Base-by-base conservation (phyloP, 2,888 invertebrate species). In the Sphaerophoria taeniata region DNA sequence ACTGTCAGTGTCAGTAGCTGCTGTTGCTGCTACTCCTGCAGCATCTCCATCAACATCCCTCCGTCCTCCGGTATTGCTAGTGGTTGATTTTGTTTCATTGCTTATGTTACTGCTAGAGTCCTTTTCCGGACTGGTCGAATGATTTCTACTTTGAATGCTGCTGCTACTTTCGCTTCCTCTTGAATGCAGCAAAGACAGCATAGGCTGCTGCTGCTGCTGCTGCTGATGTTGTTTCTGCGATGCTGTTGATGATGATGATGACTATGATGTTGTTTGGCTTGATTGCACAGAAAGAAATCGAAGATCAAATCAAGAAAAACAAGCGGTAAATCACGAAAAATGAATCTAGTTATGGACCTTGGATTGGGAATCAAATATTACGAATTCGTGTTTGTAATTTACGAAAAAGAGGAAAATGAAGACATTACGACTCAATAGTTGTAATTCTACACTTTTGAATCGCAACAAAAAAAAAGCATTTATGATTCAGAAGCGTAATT, bases 221-320 rank as follows among this genome's bases (percentile, higher is more conserved):
- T 75, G 82, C 33, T 58, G 77, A n/a, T 43, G 43, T 65, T 55
- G 36, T 77, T 58, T 16, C 71, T 56, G n/a, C n/a, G 36, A 76
- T 61, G 31, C 69, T 84, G 43, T 65, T 84, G 78, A 70, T 80
- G 83, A 60, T 81, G 84, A 75, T 84, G 74, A 53, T 75, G 80
- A 65, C 76, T 78, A 45, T 86, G 84, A 70, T 79, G 63, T 33
- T 71, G 45, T 87, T 88, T 24, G 85, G 88, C 71, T 71, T 82
- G 80, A 63, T 71, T 82, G n/a, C n/a, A n/a, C n/a, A n/a, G n/a
- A n/a, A n/a, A n/a, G n/a, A n/a, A n/a, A n/a, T n/a, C n/a, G n/a
- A n/a, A n/a, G n/a, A n/a, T n/a, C n/a, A n/a, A n/a, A n/a, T n/a
- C n/a, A n/a, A n/a, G n/a, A n/a, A n/a, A n/a, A n/a, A n/a, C n/a